phyloP scores from a whole-genome alignment of 1,140 invertebrate species.

The Choristoneura fumiferana region DNA sequence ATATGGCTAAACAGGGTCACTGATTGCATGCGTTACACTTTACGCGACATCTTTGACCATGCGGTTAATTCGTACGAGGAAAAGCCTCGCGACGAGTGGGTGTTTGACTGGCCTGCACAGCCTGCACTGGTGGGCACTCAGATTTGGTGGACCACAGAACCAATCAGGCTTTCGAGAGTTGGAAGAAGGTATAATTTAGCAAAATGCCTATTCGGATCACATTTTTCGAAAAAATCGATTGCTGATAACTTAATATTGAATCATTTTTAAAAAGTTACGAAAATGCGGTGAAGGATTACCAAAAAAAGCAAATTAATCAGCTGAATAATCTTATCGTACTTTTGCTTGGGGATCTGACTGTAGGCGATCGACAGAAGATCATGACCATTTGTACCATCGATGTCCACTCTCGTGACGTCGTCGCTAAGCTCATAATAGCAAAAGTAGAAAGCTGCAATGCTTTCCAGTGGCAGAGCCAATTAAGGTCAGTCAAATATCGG shows the following conservation, averaged over 20 bases:
- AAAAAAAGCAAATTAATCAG: constrained; percentile 93
- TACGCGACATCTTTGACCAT: constrained; percentile 88
- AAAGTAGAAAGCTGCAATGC: constrained; percentile 90
- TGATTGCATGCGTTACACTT: constrained; percentile 88
- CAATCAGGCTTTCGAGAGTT: constrained; percentile 91
- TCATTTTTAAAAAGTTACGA: constrained; percentile 82
- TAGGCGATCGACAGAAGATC: constrained; percentile 94
- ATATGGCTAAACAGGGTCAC: constrained; percentile 93
- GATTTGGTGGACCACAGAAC: constrained; percentile 97
- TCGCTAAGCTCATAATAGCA: constrained; percentile 88
- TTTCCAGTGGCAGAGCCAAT: constrained; percentile 95
- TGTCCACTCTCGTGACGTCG: constrained; percentile 93
- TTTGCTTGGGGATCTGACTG: constrained; percentile 88
- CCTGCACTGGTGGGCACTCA: constrained; percentile 94
- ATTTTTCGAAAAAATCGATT: no score
- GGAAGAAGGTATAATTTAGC: constrained; percentile 96
- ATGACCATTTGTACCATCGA: constrained; percentile 98
- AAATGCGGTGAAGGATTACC: constrained; percentile 94
- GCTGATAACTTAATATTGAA: no score
- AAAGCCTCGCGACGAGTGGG: constrained; percentile 93
- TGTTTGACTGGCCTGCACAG: constrained; percentile 95
- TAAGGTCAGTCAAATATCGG: constrained; percentile 74
- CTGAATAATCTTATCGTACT: constrained; percentile 89
- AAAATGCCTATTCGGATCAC: no score
- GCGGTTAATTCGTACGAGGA: constrained; percentile 93